Conservation (phyloP, 2,888 invertebrate genomes). For the Tetheella fluctuosa region DNA sequence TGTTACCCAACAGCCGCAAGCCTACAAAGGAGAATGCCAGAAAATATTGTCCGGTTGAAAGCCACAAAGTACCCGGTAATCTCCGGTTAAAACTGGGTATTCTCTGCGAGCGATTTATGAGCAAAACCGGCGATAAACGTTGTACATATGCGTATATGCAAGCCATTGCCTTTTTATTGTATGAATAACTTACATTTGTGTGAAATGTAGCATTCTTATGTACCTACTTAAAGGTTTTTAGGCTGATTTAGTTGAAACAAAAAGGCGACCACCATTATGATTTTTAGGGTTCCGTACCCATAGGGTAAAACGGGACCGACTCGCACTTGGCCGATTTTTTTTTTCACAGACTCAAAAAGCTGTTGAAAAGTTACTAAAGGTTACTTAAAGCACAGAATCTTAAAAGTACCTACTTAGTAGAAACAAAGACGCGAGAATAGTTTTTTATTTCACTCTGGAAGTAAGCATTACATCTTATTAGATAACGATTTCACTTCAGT, state of each 20-base stretch:
- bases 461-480: too few relatives aligned
- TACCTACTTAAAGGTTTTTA: neutral
- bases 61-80: conserved; percentile 69
- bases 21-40: conserved; percentile 38
- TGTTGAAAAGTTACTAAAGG: too few relatives aligned
- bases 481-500: too few relatives aligned
- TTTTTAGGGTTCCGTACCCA: too few relatives aligned
- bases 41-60: conserved; percentile 68
- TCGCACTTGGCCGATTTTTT: too few relatives aligned
- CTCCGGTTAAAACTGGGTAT: conserved; percentile 51
- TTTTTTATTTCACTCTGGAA: too few relatives aligned
- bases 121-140: conserved; percentile 15
- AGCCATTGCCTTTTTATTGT: conserved; percentile 10
- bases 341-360: too few relatives aligned
- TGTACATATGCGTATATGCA: conserved; percentile 1
- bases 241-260: neutral
- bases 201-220: neutral
- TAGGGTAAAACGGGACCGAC: too few relatives aligned
- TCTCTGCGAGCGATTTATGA: conserved; percentile 42
- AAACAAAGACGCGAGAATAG: too few relatives aligned
- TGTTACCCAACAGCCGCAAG: conserved; percentile 5
- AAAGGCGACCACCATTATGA: too few relatives aligned
- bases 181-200: neutral
- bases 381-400: too few relatives aligned
- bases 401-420: too few relatives aligned